Conservation (phyloP, 2,113 vertebrate species). For the Numida meleagris region DNA sequence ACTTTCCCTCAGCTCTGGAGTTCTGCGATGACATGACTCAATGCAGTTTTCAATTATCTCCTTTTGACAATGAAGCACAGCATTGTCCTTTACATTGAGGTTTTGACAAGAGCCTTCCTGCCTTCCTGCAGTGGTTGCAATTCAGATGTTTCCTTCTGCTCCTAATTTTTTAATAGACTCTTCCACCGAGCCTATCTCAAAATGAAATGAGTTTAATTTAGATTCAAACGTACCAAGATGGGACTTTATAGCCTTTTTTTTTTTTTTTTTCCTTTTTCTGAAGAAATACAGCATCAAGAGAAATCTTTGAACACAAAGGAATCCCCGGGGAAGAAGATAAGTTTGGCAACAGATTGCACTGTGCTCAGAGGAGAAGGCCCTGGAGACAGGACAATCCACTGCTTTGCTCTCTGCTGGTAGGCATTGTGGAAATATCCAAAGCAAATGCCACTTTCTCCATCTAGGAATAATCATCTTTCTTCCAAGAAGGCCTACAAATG, state of each 20-base stretch:
- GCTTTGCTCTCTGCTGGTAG: not conserved
- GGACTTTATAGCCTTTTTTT: not conserved
- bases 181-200: not conserved
- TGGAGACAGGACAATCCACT: not conserved
- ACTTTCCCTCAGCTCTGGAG: not conserved
- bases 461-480: not conserved
- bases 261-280: not conserved
- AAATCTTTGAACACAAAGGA: not conserved
- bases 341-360: not conserved
- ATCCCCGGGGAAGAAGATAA: not conserved
- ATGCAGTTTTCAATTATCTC: constrained; percentile 29
- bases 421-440: not conserved
- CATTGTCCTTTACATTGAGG: not conserved
- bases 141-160: constrained; percentile 17
- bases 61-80: constrained; percentile 22
- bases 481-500: not conserved
- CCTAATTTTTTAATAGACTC: constrained; percentile 40
- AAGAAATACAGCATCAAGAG: not conserved
- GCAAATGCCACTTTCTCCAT: not conserved
- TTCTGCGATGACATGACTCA: constrained; percentile 4
- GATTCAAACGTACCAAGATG: not conserved
- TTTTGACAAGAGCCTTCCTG: not conserved
- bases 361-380: not conserved
- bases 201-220: not conserved
- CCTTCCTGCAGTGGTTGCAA: not conserved